Conservation (phyloP, 2,797 vertebrate genomes). For the Pseudochromis fuscus region DNA sequence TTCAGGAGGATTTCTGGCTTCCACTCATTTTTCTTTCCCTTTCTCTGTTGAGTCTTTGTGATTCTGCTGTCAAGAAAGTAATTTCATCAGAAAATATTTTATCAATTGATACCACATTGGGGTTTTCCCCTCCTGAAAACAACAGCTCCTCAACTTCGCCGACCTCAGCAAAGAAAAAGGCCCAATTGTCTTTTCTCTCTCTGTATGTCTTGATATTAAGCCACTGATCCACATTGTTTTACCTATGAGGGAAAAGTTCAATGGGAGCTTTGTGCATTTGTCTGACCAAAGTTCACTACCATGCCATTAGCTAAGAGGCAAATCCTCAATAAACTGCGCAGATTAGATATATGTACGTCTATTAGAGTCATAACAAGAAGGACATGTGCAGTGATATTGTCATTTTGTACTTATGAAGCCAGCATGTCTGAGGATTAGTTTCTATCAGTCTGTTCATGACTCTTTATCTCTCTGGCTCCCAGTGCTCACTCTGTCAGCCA, state of each 20-base stretch:
- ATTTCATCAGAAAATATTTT: constrained; percentile 19
- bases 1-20: not conserved
- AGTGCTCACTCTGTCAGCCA: constrained; percentile 6
- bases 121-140: constrained; percentile 6
- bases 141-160: constrained; percentile 9
- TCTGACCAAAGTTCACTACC: constrained; percentile 42
- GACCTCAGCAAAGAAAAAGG: constrained; percentile 3
- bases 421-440: constrained; percentile 16
- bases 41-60: constrained; percentile 1
- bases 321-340: constrained; percentile 12
- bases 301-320: constrained; percentile 17
- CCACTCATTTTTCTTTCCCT: not conserved
- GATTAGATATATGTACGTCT: constrained; percentile 32
- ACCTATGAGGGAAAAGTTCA: constrained; percentile 48
- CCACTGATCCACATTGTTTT: constrained; percentile 43
- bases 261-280: constrained; percentile 15
- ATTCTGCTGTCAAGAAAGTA: not conserved
- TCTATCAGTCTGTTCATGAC: constrained; percentile 35
- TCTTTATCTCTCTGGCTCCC: constrained; percentile 7
- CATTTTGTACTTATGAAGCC: not conserved
- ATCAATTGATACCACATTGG: constrained; percentile 26
- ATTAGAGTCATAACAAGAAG: constrained; percentile 22
- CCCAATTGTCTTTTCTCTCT: constrained; percentile 14
- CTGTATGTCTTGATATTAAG: constrained; percentile 24
- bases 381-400: constrained; percentile 5